A percentile compares a stretch with the other conserved stretches of the same genome.
These are phyloP conservation scores for Lepidurus packardi DNA, from an alignment of 1,140 invertebrate species.

Conservation along the genomic window DNA sequence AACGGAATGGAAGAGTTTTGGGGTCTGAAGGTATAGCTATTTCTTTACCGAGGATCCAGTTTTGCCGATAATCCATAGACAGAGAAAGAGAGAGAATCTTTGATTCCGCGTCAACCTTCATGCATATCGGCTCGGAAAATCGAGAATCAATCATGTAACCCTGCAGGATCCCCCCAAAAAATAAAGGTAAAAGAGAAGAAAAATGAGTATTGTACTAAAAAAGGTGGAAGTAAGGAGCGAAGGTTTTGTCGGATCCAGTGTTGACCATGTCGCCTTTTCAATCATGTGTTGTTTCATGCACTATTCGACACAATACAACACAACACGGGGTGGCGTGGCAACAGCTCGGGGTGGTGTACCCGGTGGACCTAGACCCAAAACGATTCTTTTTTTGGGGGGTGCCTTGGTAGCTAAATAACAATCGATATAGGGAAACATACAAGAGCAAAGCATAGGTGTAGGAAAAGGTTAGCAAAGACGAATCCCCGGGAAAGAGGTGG, in stretches of 20 bases:
- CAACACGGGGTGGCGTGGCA: not conserved
- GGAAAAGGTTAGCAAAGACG: not conserved
- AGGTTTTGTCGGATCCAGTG: not conserved
- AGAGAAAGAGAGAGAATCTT: not conserved
- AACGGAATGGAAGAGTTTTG: not conserved
- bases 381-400: not conserved
- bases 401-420: conserved; percentile 11
- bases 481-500: not conserved
- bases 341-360: not conserved
- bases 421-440: conserved; percentile 6
- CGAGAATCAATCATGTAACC: conserved; percentile 13
- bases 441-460: not conserved
- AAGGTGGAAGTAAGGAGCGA: not conserved
- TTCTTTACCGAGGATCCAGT: not conserved
- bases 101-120: not conserved
- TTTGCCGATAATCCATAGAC: conserved; percentile 6
- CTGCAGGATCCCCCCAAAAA: not conserved
- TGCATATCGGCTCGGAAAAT: not conserved
- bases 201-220: not conserved
- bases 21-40: not conserved
- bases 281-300: not conserved
- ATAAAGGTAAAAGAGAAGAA: not conserved
- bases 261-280: not conserved
- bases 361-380: not conserved
- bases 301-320: too few species aligned